These are phyloP conservation scores for Dolichoris vasculosae DNA, from an alignment of 1,140 invertebrate species.

Conservation along the genomic window DNA sequence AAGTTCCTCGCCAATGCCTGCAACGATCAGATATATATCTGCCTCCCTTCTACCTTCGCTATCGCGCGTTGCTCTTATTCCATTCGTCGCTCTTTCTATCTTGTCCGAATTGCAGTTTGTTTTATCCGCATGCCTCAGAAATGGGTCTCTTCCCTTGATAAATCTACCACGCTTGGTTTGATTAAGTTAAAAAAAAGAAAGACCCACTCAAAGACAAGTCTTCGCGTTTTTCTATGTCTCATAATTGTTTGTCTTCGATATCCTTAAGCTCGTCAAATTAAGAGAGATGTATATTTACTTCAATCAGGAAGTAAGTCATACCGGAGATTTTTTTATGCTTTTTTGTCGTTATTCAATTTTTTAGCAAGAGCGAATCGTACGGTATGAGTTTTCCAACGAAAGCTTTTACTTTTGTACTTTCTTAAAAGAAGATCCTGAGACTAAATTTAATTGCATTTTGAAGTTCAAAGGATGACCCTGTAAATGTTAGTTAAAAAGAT, in stretches of 20 bases:
- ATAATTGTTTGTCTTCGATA: constrained; percentile 40
- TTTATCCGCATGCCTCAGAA: constrained; percentile 16
- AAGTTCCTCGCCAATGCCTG: constrained; percentile 48
- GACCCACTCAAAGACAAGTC: constrained; percentile 10
- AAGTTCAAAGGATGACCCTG: constrained; percentile 6
- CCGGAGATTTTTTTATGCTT: neutral
- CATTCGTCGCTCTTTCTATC: constrained; percentile 11
- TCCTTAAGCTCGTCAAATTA: constrained; percentile 26
- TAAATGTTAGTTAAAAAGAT: neutral
- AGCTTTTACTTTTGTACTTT: neutral
- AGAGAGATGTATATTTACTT: neutral
- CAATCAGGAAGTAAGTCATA: constrained; percentile 34
- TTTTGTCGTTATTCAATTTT: neutral
- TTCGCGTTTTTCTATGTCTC: neutral
- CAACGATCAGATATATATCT: neutral
- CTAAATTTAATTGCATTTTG: constrained; percentile 17
- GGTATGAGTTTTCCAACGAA: neutral
- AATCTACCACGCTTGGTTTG: constrained; percentile 23
- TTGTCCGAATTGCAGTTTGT: constrained; percentile 29
- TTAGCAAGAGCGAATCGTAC: neutral
- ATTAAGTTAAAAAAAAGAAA: neutral
- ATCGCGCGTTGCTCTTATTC: neutral
- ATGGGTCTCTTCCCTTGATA: constrained; percentile 45
- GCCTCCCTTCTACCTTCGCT: neutral
- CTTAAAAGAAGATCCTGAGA: neutral